These are phyloP conservation scores for Enoplosus armatus DNA, from an alignment of 2,797 vertebrate genomes.

Conservation along the genomic window DNA sequence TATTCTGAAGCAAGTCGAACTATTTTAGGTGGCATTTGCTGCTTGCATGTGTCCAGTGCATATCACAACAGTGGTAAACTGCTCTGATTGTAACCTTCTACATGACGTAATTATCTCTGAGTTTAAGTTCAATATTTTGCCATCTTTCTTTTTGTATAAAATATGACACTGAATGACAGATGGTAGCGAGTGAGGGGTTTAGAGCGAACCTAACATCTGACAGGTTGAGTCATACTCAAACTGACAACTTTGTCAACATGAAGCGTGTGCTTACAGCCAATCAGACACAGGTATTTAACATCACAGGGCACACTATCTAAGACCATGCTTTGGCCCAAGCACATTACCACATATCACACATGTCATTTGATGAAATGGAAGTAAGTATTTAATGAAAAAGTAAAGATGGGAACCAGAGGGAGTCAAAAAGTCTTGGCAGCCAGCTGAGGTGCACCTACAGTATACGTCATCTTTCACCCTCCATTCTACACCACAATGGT, in stretches of 20 bases:
- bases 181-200: not conserved
- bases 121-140: conserved; percentile 19
- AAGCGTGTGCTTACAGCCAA: conserved; percentile 43
- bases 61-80: conserved; percentile 46
- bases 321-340: not conserved
- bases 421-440: too few species aligned
- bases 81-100: conserved; percentile 56
- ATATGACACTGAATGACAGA: conserved; percentile 12
- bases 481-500: too few species aligned
- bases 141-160: conserved; percentile 4
- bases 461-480: too few species aligned
- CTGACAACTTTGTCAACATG: conserved; percentile 58
- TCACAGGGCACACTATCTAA: conserved; percentile 15
- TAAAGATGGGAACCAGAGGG: too few species aligned
- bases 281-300: conserved; percentile 42
- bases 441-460: too few species aligned
- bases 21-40: conserved; percentile 64
- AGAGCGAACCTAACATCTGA: too few species aligned
- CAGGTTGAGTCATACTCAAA: conserved; percentile 44
- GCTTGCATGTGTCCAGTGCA: conserved; percentile 35
- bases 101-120: conserved; percentile 35
- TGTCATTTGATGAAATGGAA: not conserved
- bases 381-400: not conserved
- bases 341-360: not conserved
- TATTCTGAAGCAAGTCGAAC: conserved; percentile 64